Evolutionary conservation across 1,140 invertebrate genomes (phyloP), one percentile per base, ranked within the genome.

Genomic region (Habropoda laboriosa): DNA sequence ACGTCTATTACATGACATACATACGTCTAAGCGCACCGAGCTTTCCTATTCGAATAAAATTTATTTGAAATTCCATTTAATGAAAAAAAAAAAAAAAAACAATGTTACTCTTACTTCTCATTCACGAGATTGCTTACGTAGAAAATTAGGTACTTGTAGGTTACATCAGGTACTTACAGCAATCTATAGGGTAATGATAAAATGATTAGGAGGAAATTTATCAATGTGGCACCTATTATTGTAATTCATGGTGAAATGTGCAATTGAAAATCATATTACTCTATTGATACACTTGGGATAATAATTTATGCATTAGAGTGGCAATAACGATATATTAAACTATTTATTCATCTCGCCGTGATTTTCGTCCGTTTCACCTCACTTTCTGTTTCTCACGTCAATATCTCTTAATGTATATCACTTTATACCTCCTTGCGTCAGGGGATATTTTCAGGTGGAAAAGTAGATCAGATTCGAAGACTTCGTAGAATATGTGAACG

Each of bases 381-480:
- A 18, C n/a, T 12, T 7, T 8, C n/a, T 27, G 24, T n/a, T 38
- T 8, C n/a, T 1, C 0, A 16, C 16, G 12, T 12, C 1, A n/a
- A 12, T 57, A 21, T 40, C 51, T 58, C 38, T 67, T 57, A 76
- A 38, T 45, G 32, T 47, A 0, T 8, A 13, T n/a, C 64, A 57
- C n/a, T 21, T n/a, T 40, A 49, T 38, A 49, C 32, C 32, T 51
- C 53, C 42, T 61, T 61, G 30, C 42, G 49, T 16, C 13, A n/a
- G 21, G 61, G 38, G 42, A 55, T 51, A 63, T 72, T 63, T 53
- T 27, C 53, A 53, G 76, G 68, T 60, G 63, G 45, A 16, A 72
- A 79, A 55, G 67, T 79, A 63, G 57, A 79, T 79, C 68, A 63
- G 68, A 45, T 73, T 63, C 58, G 47, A 42, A 61, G 45, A 57